Conservation (phyloP, 2,113 vertebrate species). For the Myxocyprinus asiaticus region DNA sequence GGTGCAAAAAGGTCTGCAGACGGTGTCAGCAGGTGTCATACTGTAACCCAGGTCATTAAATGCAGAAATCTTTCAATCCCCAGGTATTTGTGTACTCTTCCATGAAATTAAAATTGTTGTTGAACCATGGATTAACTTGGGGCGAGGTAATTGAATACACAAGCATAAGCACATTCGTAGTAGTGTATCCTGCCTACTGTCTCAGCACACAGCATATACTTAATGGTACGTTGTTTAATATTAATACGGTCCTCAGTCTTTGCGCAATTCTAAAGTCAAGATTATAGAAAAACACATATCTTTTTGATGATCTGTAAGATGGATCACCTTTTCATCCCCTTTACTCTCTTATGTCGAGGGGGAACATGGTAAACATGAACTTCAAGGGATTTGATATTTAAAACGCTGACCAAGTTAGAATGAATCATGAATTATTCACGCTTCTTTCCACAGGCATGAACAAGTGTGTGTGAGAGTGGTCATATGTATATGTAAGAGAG, state of each 20-base stretch:
- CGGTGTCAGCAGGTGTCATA: conserved; percentile 10
- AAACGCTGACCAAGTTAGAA: conserved; percentile 2
- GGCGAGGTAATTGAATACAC: conserved; percentile 47
- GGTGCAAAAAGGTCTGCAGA: too few relatives aligned
- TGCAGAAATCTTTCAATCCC: conserved; percentile 41
- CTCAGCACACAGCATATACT: neutral
- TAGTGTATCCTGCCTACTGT: neutral
- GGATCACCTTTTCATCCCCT: neutral
- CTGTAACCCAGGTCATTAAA: conserved; percentile 45
- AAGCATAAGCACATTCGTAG: conserved; percentile 10
- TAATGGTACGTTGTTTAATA: neutral
- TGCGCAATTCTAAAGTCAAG: neutral
- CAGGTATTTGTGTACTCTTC: conserved; percentile 47
- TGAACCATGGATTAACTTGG: conserved; percentile 50
- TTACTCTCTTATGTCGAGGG: neutral
- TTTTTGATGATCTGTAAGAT: neutral
- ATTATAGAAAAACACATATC: neutral
- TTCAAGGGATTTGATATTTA: neutral
- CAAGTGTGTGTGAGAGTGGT: neutral
- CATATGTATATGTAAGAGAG: neutral
- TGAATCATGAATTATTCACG: conserved; percentile 23
- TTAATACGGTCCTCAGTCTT: neutral
- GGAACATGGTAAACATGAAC: neutral
- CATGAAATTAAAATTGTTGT: conserved; percentile 52
- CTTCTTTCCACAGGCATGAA: neutral